phyloP scores from a whole-genome alignment of 2,888 invertebrate species.

The Alloplasta piceator region DNA sequence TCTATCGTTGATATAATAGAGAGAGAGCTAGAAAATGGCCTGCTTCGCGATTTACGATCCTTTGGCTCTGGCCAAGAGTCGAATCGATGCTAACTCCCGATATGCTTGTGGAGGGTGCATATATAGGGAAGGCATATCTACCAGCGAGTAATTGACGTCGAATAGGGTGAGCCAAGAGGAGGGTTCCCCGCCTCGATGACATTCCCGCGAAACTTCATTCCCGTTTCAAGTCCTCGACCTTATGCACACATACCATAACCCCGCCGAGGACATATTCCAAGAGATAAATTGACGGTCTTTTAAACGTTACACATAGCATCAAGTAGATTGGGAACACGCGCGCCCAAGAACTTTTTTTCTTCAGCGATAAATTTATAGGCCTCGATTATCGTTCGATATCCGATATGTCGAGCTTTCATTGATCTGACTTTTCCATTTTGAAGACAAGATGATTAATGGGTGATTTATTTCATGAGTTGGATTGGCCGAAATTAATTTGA shows the following conservation, averaged over 20 bases:
- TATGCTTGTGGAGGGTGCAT: conserved; percentile 42
- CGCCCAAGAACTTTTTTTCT: no score
- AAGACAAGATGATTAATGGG: no score
- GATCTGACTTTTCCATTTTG: no score
- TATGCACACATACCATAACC: not conserved
- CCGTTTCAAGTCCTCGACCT: conserved; percentile 31
- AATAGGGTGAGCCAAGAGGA: conserved; percentile 35
- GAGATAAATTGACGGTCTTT: not conserved
- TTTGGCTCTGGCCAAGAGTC: conserved; percentile 29
- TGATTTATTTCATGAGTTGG: no score
- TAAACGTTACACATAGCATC: conserved; percentile 3
- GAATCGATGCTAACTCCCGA: conserved; percentile 46
- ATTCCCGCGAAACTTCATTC: conserved; percentile 36
- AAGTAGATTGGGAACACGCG: conserved; percentile 1
- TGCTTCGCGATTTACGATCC: conserved; percentile 52
- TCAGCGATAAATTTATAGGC: not conserved
- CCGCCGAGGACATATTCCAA: not conserved
- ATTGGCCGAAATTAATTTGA: no score
- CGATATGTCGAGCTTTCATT: no score
- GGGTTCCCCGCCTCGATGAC: conserved; percentile 26
- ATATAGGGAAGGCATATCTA: conserved; percentile 32
- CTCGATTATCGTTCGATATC: not conserved
- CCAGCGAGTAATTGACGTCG: conserved; percentile 53
- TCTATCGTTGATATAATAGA: conserved; percentile 10
- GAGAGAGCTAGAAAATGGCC: not conserved